A percentile compares a stretch with the other conserved stretches of the same genome.
Evolutionary conservation across 1,140 invertebrate genomes (phyloP).

Genomic region (Xylocopa sonorina): DNA sequence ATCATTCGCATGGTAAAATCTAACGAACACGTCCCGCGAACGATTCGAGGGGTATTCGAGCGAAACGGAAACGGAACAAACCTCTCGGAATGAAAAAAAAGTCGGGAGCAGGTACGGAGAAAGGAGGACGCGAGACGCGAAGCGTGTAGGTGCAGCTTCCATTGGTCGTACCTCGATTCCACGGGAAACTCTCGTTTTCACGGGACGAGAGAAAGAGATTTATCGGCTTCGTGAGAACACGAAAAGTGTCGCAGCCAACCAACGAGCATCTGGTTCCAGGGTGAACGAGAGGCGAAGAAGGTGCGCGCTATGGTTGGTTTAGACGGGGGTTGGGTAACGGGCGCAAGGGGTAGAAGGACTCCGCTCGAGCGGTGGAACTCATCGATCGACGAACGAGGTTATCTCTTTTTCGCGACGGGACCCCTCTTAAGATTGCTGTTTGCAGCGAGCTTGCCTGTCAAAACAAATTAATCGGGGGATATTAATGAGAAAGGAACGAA

Average conservation of each 20-base stretch:
- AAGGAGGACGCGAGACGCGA: background rate
- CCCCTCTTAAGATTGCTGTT: conserved; percentile 28
- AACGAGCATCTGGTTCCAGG: conserved; percentile 45
- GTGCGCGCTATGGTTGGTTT: background rate
- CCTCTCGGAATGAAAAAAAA: background rate
- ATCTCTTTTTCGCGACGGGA: conserved; percentile 8
- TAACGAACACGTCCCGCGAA: background rate
- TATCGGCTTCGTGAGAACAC: conserved; percentile 63
- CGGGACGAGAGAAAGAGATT: conserved; percentile 53
- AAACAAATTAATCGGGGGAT: conserved; percentile 49
- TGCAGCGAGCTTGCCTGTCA: conserved; percentile 29
- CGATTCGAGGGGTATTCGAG: background rate
- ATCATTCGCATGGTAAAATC: background rate
- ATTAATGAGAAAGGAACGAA: conserved; percentile 38
- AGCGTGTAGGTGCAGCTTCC: background rate
- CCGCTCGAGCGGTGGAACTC: conserved; percentile 12
- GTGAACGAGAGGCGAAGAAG: background rate
- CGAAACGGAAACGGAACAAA: background rate
- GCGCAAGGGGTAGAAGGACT: conserved; percentile 15
- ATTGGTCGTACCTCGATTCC: conserved; percentile 32
- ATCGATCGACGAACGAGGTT: conserved; percentile 35
- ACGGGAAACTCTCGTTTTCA: conserved; percentile 59
- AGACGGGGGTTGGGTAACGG: conserved; percentile 1
- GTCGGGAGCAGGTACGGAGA: background rate
- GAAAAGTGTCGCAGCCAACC: conserved; percentile 59